Evolutionary conservation across 2,888 invertebrate species (phyloP).

Genomic region (Drosophila greeni): DNA sequence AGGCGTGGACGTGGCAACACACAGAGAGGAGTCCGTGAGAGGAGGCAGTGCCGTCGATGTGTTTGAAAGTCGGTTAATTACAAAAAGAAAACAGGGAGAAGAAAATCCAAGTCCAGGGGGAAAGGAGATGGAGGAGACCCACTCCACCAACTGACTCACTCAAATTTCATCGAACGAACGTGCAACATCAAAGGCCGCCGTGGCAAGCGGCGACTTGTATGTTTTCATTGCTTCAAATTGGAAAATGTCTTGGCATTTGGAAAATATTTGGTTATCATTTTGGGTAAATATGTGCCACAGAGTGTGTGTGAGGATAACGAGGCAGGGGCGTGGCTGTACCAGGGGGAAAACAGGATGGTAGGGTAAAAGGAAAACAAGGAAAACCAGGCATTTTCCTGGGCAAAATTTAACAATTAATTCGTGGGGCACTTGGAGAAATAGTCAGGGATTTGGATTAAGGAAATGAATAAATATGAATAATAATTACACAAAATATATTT

Average conservation of each 20-base stretch:
- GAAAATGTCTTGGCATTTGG: constrained; percentile 46
- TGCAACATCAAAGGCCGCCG: constrained; percentile 56
- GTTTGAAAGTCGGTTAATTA: constrained; percentile 75
- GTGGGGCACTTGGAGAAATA: not conserved
- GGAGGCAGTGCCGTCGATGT: constrained; percentile 48
- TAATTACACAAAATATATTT: not conserved
- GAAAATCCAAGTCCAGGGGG: constrained; percentile 32
- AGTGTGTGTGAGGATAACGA: constrained; percentile 7
- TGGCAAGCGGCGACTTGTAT: constrained; percentile 50
- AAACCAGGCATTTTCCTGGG: not conserved
- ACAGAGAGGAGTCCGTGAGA: constrained; percentile 15
- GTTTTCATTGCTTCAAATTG: constrained; percentile 51
- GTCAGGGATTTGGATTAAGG: no score
- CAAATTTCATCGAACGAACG: constrained; percentile 50
- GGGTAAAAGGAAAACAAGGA: not conserved
- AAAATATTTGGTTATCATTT: constrained; percentile 50
- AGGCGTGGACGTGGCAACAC: constrained; percentile 55
- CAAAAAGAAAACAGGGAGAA: constrained; percentile 48
- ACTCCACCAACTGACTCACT: constrained; percentile 53
- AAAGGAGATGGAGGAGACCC: constrained; percentile 26
- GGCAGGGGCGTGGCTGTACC: not conserved
- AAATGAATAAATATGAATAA: not conserved
- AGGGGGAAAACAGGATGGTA: not conserved
- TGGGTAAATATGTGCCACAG: constrained; percentile 38
- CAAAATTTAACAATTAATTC: constrained; percentile 4